Base-by-base conservation (phyloP, 2,797 vertebrate species). In the Diceros bicornis region DNA sequence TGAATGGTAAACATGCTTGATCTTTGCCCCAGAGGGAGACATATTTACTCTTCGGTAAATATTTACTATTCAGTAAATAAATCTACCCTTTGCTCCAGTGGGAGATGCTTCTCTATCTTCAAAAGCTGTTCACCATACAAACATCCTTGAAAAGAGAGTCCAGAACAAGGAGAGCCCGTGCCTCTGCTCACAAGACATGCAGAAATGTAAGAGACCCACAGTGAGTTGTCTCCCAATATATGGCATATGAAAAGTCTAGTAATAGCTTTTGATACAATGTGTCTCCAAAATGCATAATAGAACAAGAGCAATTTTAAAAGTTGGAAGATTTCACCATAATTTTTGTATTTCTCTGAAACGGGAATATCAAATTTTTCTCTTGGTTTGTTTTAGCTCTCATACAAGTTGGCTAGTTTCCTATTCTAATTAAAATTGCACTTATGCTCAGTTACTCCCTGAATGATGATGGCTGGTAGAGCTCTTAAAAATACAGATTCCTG, bases 301-400 rank as follows among this genome's bases (percentile, higher is more conserved):
- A 92, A 89, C 50, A 8, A 64, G 14, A 82, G 4, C 68, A 7
- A 83, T 92, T 81, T 55, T 64, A 74, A 94, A n/a, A 55, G 50
- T 61, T 72, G 41, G 34, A 64, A 62, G 14, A 4, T 52, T 92
- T 81, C 25, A 64, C n/a, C 5, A 59, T 41, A 85, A 71, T 47
- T 52, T 86, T 72, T 91, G 1, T 59, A 71, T 92, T 96, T 90
- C 62, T 87, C 50, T 93, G 44, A 92, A 78, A 94, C 2, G 89
- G 74, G 3, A 92, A 89, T 20, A 61, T 4, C n/a, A 77, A 44
- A 17, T 34, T 59, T 82, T 94, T 77, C 74, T 78, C 14, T 47
- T 91, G 41, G 0, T 13, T 94, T 96, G 14, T 93, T 69, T 96
- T 61, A 89, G 32, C 57, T 92, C n/a, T 27, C 66, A 68, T 25